phyloP scores from a whole-genome alignment of 2,797 vertebrate genomes.

The Eulemur albifrons region DNA sequence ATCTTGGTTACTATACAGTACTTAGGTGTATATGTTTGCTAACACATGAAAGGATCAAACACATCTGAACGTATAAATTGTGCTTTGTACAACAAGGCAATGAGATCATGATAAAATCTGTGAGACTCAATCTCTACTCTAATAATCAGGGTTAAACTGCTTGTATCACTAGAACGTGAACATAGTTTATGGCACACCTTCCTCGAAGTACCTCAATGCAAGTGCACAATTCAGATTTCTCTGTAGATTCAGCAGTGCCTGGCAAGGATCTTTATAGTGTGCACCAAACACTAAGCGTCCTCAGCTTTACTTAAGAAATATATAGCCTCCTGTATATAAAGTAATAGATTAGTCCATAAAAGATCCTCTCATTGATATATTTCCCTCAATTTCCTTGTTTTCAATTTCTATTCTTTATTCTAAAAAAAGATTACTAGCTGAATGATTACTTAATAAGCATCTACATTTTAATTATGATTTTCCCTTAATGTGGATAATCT shows the following conservation, averaged over 20 bases:
- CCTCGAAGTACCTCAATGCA: background rate
- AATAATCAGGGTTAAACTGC: background rate
- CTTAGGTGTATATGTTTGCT: background rate
- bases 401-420: slow-evolving; percentile 14
- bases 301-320: background rate
- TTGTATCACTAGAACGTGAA: background rate
- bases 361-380: background rate
- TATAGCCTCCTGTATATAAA: slow-evolving; percentile 11
- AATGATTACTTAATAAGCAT: slow-evolving; percentile 50
- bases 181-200: background rate
- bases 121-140: background rate
- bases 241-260: background rate
- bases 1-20: background rate
- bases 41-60: background rate
- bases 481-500: slow-evolving; percentile 11
- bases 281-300: background rate
- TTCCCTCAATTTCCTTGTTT: background rate
- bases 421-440: slow-evolving; percentile 29
- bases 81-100: background rate
- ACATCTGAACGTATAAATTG: background rate
- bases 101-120: background rate
- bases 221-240: background rate
- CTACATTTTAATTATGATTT: slow-evolving; percentile 35
- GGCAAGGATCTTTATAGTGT: background rate
- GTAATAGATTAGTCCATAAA: slow-evolving; percentile 19